Percentiles rank a stretch among this genome's conserved stretches.
Conservation (phyloP, 2,113 vertebrate genomes). For the Leiothrix lutea region DNA sequence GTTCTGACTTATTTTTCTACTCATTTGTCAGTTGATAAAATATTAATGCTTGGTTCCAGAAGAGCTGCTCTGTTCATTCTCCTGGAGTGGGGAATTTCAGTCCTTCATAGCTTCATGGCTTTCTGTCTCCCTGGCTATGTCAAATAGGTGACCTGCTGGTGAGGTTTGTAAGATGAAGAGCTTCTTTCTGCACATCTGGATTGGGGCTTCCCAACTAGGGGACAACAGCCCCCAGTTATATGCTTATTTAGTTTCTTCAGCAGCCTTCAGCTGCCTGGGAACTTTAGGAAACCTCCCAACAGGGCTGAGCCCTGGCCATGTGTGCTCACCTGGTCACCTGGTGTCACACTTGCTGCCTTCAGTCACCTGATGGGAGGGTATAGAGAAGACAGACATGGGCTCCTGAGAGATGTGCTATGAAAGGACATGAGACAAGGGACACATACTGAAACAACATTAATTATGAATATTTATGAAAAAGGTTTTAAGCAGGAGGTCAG, state of each 20-base stretch:
- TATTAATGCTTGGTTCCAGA: neutral
- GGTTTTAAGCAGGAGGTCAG: neutral
- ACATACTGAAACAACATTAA: neutral
- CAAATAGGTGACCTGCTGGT: neutral
- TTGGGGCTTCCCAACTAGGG: neutral
- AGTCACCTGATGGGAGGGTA: neutral
- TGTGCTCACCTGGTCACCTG: neutral
- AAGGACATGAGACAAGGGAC: neutral
- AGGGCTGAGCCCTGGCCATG: fast-evolving
- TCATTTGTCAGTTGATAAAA: neutral
- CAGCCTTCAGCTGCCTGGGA: neutral
- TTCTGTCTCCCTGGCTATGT: neutral
- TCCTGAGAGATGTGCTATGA: neutral
- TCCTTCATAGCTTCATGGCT: neutral
- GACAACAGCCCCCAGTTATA: neutral
- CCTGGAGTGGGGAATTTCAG: neutral
- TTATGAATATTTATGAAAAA: neutral
- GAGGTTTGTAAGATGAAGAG: neutral
- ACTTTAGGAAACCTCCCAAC: neutral
- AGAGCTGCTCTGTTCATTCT: neutral
- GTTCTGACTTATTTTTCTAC: neutral
- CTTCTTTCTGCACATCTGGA: neutral
- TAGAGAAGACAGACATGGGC: neutral
- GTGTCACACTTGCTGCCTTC: neutral
- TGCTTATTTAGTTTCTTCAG: neutral